A percentile compares a stretch with the other conserved stretches of the same genome.
Conservation (phyloP, 2,797 vertebrate genomes). For the Sebastes aleutianus region DNA sequence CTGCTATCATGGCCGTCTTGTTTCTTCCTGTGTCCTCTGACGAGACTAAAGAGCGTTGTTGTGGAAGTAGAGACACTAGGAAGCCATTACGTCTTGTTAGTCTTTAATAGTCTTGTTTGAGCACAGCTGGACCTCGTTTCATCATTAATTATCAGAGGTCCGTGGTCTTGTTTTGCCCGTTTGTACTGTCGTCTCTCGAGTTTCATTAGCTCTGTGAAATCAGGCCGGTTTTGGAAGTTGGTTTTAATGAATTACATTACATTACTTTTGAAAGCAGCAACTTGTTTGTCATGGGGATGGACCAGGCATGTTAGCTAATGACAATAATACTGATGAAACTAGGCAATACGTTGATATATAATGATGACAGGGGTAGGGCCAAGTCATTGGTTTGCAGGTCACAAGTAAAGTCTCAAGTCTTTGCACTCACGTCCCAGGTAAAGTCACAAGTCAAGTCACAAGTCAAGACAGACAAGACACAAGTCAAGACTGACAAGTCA, state of each 20-base stretch:
- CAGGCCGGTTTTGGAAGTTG: not conserved
- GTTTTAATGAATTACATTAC: not conserved
- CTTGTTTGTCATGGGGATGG: not conserved
- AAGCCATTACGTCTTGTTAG: not conserved
- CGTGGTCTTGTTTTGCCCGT: not conserved
- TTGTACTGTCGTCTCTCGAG: not conserved
- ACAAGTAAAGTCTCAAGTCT: no score
- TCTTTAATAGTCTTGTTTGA: not conserved
- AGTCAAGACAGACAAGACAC: no score
- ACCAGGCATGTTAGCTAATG: not conserved
- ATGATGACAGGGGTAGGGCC: no score
- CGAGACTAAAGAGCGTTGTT: not conserved
- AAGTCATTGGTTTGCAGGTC: no score
- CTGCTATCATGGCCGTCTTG: not conserved
- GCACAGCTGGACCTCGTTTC: not conserved
- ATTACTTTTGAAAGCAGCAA: not conserved
- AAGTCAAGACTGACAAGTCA: no score
- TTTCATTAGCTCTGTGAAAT: not conserved
- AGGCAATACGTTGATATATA: not conserved
- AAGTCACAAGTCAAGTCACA: no score
- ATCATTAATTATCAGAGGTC: not conserved
- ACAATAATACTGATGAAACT: not conserved
- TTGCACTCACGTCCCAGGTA: fast-evolving
- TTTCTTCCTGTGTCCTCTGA: not conserved
- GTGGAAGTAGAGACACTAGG: not conserved